phyloP scores from a whole-genome alignment of 2,113 vertebrate genomes.

The Lepus americanus region DNA sequence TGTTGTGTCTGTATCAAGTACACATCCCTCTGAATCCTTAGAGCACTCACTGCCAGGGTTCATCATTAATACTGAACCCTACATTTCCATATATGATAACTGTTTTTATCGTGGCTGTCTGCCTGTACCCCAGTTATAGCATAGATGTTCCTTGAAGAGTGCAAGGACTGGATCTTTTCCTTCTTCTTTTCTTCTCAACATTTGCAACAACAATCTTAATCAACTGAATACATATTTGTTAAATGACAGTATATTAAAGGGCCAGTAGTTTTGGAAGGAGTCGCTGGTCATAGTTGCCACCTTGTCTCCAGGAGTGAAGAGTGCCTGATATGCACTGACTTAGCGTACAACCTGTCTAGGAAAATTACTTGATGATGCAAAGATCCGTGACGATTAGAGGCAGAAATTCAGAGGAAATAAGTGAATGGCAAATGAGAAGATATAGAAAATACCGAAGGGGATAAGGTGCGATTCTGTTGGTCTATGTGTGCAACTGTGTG shows the following conservation, averaged over 20 bases:
- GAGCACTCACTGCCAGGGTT: not conserved
- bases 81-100: not conserved
- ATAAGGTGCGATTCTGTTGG: conserved; percentile 1
- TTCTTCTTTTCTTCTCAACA: conserved; percentile 26
- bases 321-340: not conserved
- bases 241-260: conserved; percentile 15
- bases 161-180: not conserved
- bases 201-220: conserved; percentile 6
- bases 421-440: not conserved
- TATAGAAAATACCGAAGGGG: not conserved
- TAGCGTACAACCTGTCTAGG: conserved; percentile 37
- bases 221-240: conserved; percentile 10
- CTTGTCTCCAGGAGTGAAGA: conserved; percentile 3
- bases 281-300: conserved; percentile 21
- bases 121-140: not conserved
- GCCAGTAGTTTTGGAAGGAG: conserved; percentile 38
- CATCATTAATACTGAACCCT: not conserved
- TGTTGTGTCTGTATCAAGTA: not conserved
- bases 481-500: not conserved
- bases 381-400: not conserved
- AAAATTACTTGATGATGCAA: not conserved
- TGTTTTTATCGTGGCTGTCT: not conserved
- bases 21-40: not conserved
- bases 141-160: not conserved
- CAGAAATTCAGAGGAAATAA: conserved; percentile 22